Percentiles rank a stretch among this genome's conserved stretches.
phyloP scores from a whole-genome alignment of 30 jellyfish, hydroid and myxozoan species.

The Cassiopea xamachana region DNA sequence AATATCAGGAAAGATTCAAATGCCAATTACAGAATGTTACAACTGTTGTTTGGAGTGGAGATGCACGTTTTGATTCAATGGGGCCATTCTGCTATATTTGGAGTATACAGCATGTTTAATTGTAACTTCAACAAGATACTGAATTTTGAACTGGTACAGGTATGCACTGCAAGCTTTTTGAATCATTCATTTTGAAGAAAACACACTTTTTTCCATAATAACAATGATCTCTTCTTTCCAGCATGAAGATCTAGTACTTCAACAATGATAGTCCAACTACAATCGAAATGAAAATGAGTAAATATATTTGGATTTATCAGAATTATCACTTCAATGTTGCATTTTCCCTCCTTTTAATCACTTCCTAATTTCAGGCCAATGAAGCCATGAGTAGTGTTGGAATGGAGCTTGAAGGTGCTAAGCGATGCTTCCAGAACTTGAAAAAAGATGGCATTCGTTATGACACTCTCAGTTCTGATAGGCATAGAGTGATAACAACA shows the following conservation, averaged over 20 bases:
- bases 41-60: conserved; percentile 38
- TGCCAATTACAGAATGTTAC: conserved; percentile 1
- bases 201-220: neutral
- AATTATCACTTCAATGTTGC: neutral
- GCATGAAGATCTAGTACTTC: neutral
- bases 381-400: conserved; percentile 2
- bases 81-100: conserved; percentile 17
- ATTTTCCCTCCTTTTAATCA: neutral
- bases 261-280: neutral
- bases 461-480: conserved; percentile 12
- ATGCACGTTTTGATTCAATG: conserved; percentile 44
- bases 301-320: neutral
- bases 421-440: conserved; percentile 26
- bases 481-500: conserved; percentile 32
- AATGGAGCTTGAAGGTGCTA: conserved; percentile 39
- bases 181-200: neutral
- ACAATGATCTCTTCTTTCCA: neutral
- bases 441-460: neutral
- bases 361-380: conserved; percentile 16
- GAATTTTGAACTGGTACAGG: conserved; percentile 27
- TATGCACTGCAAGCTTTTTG: neutral
- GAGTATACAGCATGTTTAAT: conserved; percentile 24
- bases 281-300: neutral
- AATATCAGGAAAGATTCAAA: neutral
- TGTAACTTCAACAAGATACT: conserved; percentile 1